Conservation (phyloP, 1,140 invertebrate species). For the Panagrolaimus sp. region DNA sequence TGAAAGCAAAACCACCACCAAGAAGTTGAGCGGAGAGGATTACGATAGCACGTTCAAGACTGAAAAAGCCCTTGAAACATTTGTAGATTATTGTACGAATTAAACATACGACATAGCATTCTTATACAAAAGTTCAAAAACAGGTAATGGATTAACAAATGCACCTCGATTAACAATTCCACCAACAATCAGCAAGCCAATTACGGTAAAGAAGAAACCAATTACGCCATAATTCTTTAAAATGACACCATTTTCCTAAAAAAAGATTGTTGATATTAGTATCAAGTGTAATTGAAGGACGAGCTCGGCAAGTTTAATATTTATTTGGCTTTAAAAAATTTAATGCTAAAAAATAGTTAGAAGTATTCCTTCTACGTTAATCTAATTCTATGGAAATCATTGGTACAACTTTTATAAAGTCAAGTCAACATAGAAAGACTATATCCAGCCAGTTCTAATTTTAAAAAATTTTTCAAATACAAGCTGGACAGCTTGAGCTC, state of each 20-base stretch:
- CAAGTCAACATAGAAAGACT: too few species aligned
- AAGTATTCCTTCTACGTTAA: too few species aligned
- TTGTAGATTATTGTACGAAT: neutral
- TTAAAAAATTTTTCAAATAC: too few species aligned
- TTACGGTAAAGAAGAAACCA: neutral
- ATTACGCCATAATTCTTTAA: neutral
- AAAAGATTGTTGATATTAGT: too few species aligned
- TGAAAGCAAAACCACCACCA: neutral
- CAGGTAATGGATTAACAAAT: neutral
- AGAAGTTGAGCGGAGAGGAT: neutral
- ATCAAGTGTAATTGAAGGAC: too few species aligned
- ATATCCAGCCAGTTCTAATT: too few species aligned
- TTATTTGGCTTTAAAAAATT: too few species aligned
- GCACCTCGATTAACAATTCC: neutral
- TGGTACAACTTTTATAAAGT: too few species aligned
- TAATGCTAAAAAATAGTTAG: too few species aligned
- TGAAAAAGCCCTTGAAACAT: neutral
- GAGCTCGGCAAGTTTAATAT: too few species aligned
- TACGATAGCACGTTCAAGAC: neutral
- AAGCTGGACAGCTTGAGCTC: too few species aligned
- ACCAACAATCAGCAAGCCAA: neutral
- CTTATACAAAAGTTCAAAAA: neutral
- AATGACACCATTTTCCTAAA: neutral
- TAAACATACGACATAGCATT: neutral
- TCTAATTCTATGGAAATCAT: too few species aligned